Percentiles rank a stretch among this genome's conserved stretches.
Evolutionary conservation across 2,888 invertebrate genomes (phyloP).

Genomic region (Megaustenia siamemsis): DNA sequence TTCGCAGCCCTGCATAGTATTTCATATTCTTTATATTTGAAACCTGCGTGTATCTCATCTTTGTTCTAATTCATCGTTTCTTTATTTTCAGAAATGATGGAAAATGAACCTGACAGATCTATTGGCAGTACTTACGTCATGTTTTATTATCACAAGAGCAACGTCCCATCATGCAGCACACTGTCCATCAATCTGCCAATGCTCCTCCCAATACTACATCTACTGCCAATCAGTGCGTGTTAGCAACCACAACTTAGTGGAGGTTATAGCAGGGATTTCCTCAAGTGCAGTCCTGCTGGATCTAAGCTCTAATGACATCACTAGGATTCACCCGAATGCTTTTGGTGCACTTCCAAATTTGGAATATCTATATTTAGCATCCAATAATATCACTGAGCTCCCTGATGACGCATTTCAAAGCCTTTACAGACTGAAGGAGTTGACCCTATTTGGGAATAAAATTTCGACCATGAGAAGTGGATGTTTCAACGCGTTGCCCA

Average conservation of each 20-base stretch:
- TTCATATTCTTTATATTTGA: too few species aligned
- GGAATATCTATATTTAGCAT: conserved; percentile 58
- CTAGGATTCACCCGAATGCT: conserved; percentile 43
- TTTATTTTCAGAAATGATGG: conserved; percentile 48
- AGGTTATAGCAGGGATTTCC: conserved; percentile 58
- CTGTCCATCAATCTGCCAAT: conserved; percentile 66
- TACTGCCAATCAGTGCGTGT: conserved; percentile 65
- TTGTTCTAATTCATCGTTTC: background rate
- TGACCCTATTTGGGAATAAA: conserved; percentile 62
- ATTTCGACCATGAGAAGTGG: conserved; percentile 55
- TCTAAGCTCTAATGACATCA: conserved; percentile 62
- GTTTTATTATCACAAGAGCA: conserved; percentile 1
- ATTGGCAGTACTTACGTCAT: background rate
- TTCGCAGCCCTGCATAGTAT: too few species aligned
- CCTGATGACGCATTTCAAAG: conserved; percentile 54
- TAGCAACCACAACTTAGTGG: conserved; percentile 56
- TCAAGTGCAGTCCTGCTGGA: conserved; percentile 65
- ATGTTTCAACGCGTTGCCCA: conserved; percentile 57
- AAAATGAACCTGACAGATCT: conserved; percentile 43
- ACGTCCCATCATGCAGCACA: background rate
- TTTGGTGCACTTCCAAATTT: conserved; percentile 61
- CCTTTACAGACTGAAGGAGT: conserved; percentile 57
- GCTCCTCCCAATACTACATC: conserved; percentile 63
- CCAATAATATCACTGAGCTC: conserved; percentile 58
- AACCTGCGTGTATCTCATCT: too few species aligned